A percentile compares a stretch with the other conserved stretches of the same genome.
phyloP scores from a whole-genome alignment of 2,113 vertebrate genomes.

The Dunckerocampus dactyliophorus region DNA sequence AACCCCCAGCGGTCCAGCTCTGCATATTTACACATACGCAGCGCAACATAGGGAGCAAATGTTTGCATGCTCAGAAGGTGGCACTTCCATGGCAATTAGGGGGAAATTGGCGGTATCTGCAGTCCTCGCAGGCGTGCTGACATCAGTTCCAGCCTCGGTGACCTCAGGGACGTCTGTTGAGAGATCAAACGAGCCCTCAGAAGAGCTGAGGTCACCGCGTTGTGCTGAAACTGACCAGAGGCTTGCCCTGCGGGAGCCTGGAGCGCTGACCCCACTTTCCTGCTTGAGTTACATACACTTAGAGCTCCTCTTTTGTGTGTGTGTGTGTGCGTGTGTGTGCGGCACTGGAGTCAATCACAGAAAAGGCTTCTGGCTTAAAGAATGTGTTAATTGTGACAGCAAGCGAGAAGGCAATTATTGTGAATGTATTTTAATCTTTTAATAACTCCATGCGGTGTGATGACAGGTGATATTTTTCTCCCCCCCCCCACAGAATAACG shows the following conservation, averaged over 20 bases:
- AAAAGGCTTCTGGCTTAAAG: conserved; percentile 12
- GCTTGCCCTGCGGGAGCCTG: conserved; percentile 22
- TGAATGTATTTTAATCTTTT: conserved; percentile 28
- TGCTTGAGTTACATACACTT: conserved; percentile 43
- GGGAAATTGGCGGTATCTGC: conserved; percentile 55
- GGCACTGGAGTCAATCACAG: conserved; percentile 14
- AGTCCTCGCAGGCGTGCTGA: conserved; percentile 51
- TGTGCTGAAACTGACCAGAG: conserved; percentile 62
- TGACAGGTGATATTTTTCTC: conserved; percentile 37
- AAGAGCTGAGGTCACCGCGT: conserved; percentile 49
- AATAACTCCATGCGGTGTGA: conserved; percentile 13
- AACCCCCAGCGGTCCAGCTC: conserved; percentile 34
- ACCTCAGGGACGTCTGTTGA: conserved; percentile 56
- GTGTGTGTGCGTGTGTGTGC: conserved; percentile 2
- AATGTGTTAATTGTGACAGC: conserved; percentile 7
- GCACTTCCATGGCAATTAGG: conserved; percentile 60
- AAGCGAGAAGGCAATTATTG: conserved; percentile 4
- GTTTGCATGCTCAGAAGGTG: conserved; percentile 43
- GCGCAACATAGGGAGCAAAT: conserved; percentile 54
- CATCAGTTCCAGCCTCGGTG: conserved; percentile 54
- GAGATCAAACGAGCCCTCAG: conserved; percentile 57
- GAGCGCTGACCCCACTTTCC: conserved; percentile 44
- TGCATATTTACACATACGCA: conserved; percentile 39
- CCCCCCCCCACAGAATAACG: conserved; percentile 81
- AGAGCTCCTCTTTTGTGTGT: conserved; percentile 19